Evolutionary conservation across 2,888 invertebrate genomes (phyloP).

Genomic region (Drosophila pegasa): DNA sequence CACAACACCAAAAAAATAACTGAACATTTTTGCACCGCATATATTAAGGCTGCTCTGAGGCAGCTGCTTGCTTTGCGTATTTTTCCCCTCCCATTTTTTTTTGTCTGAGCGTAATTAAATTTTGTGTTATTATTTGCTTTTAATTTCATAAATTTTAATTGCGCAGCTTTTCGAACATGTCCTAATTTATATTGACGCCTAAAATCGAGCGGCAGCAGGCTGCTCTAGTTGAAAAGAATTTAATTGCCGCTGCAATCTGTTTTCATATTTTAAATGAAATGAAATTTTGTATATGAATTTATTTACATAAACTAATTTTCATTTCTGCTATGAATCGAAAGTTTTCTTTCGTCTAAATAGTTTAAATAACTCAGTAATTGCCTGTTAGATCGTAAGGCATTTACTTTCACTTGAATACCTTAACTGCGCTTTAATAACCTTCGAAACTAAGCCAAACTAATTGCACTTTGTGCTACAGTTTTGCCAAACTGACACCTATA

Average conservation of each 20-base stretch:
- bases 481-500: slow-evolving; percentile 31
- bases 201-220: neutral
- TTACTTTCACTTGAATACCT: neutral
- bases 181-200: slow-evolving; percentile 14
- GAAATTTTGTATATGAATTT: neutral
- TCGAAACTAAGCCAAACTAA: slow-evolving; percentile 40
- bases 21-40: slow-evolving; percentile 18
- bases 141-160: slow-evolving; percentile 67
- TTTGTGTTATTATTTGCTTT: slow-evolving; percentile 67
- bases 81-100: neutral
- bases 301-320: neutral
- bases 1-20: slow-evolving; percentile 16
- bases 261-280: neutral
- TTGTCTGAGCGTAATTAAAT: slow-evolving; percentile 50
- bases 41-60: slow-evolving; percentile 15
- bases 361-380: neutral
- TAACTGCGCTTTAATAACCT: slow-evolving; percentile 8
- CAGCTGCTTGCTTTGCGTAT: neutral
- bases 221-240: neutral
- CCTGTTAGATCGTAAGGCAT: neutral
- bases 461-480: slow-evolving; percentile 36
- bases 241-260: neutral
- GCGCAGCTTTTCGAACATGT: slow-evolving; percentile 13
- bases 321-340: neutral
- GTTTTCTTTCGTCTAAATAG: neutral